Percentiles rank a stretch among this genome's conserved stretches.
Conservation (phyloP, 2,113 vertebrate species). For the Canis aureus region DNA sequence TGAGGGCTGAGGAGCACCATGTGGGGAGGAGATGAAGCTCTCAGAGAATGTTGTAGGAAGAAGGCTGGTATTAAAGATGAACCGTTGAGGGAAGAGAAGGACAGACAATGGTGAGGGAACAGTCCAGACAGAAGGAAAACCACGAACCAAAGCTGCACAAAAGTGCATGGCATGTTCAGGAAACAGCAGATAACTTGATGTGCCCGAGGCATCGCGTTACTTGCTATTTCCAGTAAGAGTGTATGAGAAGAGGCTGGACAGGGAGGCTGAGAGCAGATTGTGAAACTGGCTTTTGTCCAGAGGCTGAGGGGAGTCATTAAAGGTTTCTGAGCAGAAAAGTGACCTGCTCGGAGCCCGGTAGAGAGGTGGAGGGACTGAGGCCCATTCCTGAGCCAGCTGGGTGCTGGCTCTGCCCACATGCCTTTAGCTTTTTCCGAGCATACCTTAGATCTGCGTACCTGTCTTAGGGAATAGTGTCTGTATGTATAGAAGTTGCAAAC, state of each 20-base stretch:
- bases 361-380: background rate
- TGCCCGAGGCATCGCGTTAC: constrained; percentile 32
- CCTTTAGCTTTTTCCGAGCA: background rate
- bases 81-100: background rate
- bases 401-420: background rate
- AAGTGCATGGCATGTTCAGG: background rate
- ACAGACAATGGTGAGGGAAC: background rate
- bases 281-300: constrained; percentile 63
- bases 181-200: constrained; percentile 13
- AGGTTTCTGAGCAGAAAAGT: constrained; percentile 55
- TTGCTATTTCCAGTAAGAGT: constrained; percentile 61
- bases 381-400: background rate
- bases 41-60: constrained; percentile 30
- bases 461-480: background rate
- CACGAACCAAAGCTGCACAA: background rate
- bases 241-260: constrained; percentile 41
- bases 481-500: background rate
- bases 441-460: background rate
- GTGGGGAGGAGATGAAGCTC: background rate
- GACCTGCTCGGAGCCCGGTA: background rate
- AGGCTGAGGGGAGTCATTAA: constrained; percentile 59
- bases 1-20: background rate
- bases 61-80: background rate
- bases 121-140: background rate
- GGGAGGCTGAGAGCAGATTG: constrained; percentile 54